Evolutionary conservation across 2,797 vertebrate species (phyloP), one percentile per base, ranked within the genome.

Genomic region (Ataeniobius toweri): DNA sequence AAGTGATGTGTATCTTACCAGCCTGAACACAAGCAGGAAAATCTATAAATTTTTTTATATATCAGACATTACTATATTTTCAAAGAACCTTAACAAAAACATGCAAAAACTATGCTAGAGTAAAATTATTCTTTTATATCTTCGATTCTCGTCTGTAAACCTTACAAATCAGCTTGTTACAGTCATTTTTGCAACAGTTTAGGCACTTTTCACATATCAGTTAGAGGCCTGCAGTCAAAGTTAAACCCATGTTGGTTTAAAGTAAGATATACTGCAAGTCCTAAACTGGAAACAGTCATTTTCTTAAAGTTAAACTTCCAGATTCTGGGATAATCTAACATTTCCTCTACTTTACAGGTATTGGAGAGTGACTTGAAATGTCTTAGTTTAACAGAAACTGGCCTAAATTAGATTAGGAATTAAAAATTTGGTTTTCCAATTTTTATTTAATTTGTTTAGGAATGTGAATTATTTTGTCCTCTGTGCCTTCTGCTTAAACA

Each of bases 1-100:
- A 73, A 73, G 53, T 3, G 56, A 73, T 73, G 24, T 44, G n/a
- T 59, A 59, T 70, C 14, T 59, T 55, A 44, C n/a, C 13, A 73
- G 31, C 36, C 36, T 26, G 36, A 26, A 55, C 26, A n/a, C 31
- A 55, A 8, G 39, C 16, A 13, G 39, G 44, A 68, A 14, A 44
- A 22, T 41, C 0, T 41, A 6, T 36, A 31, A 1, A 31, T 36
- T 36, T 36, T 36, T 36, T 36, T 36, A 3, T 36, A 3, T 36
- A 36, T 36, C 36, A 36, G 36, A 36, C 36, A 36, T 36, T 36
- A 6, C 24, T 7, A 55, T 36, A 6, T 24, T 20, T 28, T 51
- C 26, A 36, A 31, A 31, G 26, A 18, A 71, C 8, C 31, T 51
- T 5, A 39, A 36, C 18, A 36, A 55, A 72, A 39, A 53, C 28